Base-by-base conservation (phyloP, 2,797 vertebrate genomes). In the Clarias platycephalus region DNA sequence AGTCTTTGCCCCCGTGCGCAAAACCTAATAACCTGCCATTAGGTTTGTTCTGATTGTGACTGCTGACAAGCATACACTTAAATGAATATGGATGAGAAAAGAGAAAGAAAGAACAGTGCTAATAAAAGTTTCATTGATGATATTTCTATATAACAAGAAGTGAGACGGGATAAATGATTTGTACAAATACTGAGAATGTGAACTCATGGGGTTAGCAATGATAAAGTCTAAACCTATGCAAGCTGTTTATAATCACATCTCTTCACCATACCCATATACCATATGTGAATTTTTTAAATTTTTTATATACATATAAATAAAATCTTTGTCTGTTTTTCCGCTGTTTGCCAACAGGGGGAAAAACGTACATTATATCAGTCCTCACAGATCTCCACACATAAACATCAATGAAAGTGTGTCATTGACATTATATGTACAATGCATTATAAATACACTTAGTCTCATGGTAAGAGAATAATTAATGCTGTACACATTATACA, bases 21-120 rank as follows among this genome's bases (percentile, higher is more conserved):
- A 58, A 68, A 49, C 80, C 64, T 70, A 81, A 81, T 81, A 40
- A 55, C 49, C 80, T 57, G 49, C 60, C 77, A 64, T 28, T 80
- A 80, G 24, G 57, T 57, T 81, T 70, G 64, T 81, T 55, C 64
- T 68, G 64, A 68, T 31, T 31, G 44, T 70, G 28, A 70, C 64
- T 53, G 60, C 77, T 80, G 37, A 64, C 24, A 10, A 37, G 77
- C n/a, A 63, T 1, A 28, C 37, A 26, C 34, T 80, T 15, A 0
- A 79, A 64, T 44, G 15, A 79, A 79, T 15, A 60, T 5, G 37
- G 22, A 60, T 18, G 18, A 34, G 74, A 63, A 49, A 79, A 58
- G 28, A 24, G 57, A 37, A 79, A 79, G 24, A 78, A 37, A n/a
- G 57, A 78, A 78, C n/a, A 62, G 57, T 24, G 31, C 31, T 75